These are phyloP conservation scores for Acrobasis repandana DNA, from an alignment of 2,888 invertebrate genomes.

Conservation along the genomic window DNA sequence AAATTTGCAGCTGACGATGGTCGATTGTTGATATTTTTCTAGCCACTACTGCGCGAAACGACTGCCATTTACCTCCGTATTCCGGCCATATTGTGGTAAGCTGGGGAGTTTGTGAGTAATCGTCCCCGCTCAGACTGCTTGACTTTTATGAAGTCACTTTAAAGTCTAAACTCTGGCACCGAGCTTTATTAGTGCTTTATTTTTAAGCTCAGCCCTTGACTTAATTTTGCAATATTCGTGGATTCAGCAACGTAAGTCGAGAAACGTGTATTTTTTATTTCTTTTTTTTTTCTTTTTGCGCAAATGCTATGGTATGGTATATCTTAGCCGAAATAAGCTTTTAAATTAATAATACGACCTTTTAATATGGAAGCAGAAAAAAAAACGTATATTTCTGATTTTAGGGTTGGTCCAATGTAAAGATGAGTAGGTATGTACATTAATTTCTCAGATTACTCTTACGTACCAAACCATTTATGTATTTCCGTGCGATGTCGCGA, in stretches of 20 bases:
- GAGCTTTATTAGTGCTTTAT: conserved; percentile 3
- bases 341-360: no score
- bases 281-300: no score
- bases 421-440: no score
- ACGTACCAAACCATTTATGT: no score
- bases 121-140: conserved; percentile 26
- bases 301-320: no score
- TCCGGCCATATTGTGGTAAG: conserved; percentile 41
- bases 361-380: no score
- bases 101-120: conserved; percentile 34
- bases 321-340: no score
- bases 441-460: no score
- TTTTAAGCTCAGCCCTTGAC: conserved; percentile 14
- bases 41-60: conserved; percentile 59
- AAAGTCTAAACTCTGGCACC: conserved; percentile 16
- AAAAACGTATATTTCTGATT: no score
- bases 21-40: conserved; percentile 62
- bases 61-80: conserved; percentile 57
- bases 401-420: no score
- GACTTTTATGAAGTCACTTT: conserved; percentile 33
- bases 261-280: no score
- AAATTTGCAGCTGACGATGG: conserved; percentile 28
- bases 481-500: no score
- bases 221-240: background rate
- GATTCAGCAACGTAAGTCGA: background rate